Percentiles rank a stretch among this genome's conserved stretches.
phyloP scores from a whole-genome alignment of 2,888 invertebrate genomes.

The Hypomecis punctinalis region DNA sequence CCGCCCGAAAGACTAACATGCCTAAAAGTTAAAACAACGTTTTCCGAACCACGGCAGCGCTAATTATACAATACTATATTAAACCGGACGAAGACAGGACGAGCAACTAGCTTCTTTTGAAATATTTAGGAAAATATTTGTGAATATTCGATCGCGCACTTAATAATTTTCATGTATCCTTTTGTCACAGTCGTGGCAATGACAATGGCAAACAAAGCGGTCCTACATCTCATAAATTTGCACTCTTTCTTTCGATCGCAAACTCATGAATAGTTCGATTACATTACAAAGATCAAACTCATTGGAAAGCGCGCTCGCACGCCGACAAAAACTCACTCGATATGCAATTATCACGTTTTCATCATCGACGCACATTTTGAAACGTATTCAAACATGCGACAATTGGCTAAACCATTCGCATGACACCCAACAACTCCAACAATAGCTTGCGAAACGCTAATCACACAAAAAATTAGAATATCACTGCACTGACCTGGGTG shows the following conservation, averaged over 20 bases:
- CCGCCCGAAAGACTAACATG: too few species aligned
- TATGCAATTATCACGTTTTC: conserved; percentile 52
- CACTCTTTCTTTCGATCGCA: conserved; percentile 9
- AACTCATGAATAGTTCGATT: conserved; percentile 57
- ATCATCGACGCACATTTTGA: conserved; percentile 51
- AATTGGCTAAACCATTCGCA: conserved; percentile 47
- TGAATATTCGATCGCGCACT: neutral
- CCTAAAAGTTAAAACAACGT: too few species aligned
- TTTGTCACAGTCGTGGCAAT: neutral
- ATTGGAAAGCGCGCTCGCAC: conserved; percentile 57
- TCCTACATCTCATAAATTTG: neutral
- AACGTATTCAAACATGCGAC: conserved; percentile 47
- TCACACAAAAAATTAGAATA: conserved; percentile 37
- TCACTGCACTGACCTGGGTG: conserved; percentile 54
- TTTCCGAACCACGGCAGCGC: too few species aligned
- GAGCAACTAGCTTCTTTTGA: too few species aligned
- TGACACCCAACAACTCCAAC: conserved; percentile 40
- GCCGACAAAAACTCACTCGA: conserved; percentile 42
- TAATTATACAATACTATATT: too few species aligned
- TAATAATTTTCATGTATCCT: neutral
- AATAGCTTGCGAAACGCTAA: conserved; percentile 44
- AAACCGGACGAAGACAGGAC: too few species aligned
- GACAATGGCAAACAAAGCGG: neutral
- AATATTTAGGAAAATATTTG: too few species aligned
- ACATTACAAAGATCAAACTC: conserved; percentile 51